A percentile compares a stretch with the other conserved stretches of the same genome.
Evolutionary conservation across 2,888 invertebrate genomes (phyloP).

Genomic region (Linhomoeus sp.): DNA sequence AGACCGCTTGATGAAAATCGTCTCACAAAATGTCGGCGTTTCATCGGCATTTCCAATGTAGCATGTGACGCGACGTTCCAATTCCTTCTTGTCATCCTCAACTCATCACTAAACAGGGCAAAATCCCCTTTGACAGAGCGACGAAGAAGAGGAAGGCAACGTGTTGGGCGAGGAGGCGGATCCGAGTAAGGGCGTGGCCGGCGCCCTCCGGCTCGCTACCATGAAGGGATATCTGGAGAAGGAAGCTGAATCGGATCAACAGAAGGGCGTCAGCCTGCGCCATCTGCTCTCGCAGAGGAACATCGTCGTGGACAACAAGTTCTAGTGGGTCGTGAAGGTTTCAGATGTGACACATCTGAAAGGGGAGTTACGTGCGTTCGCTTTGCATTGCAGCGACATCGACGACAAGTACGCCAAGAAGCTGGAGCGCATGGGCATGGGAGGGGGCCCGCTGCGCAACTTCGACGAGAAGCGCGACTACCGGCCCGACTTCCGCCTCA

Average conservation of each 20-base stretch:
- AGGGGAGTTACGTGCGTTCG: no score
- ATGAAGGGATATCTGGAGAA: constrained; percentile 48
- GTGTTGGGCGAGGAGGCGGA: constrained; percentile 21
- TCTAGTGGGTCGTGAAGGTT: constrained; percentile 1
- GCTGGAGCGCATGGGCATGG: constrained; percentile 22
- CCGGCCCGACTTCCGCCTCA: constrained; percentile 45
- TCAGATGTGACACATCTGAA: background rate
- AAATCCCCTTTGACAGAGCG: no score
- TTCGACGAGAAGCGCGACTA: constrained; percentile 19
- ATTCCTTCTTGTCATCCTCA: no score
- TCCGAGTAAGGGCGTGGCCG: constrained; percentile 53
- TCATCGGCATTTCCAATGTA: no score
- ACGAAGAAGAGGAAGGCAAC: constrained; percentile 13
- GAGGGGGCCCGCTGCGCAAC: constrained; percentile 18
- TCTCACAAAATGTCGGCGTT: no score
- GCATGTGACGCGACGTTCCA: no score
- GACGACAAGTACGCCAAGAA: constrained; percentile 27
- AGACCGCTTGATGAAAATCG: no score
- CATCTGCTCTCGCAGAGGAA: constrained; percentile 2
- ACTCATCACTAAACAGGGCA: no score
- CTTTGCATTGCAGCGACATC: constrained; percentile 20
- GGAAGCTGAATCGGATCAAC: background rate
- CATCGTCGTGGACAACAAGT: constrained; percentile 7
- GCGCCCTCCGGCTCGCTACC: constrained; percentile 66
- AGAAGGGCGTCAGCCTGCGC: background rate